Evolutionary conservation across 2,797 vertebrate species (phyloP), one percentile per base, ranked within the genome.

Genomic region (Silurus aristotelis): DNA sequence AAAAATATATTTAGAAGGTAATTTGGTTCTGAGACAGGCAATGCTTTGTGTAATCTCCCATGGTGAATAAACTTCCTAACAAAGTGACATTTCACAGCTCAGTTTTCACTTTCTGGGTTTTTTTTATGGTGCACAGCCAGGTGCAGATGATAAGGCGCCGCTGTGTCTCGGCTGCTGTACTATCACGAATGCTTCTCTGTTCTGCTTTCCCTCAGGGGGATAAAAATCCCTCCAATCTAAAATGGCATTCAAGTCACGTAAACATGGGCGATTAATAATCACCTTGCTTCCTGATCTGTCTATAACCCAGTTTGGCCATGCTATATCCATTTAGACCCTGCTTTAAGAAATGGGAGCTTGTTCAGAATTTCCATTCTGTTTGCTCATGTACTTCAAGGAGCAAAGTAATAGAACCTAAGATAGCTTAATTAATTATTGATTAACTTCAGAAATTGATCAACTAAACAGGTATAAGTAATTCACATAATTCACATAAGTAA

Each of bases 191-290:
- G 58, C 82, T 56, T 75, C 70, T 75, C 31, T 71, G 56, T 83
- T 83, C 82, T 83, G 58, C 71, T 83, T 80, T 55, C 27, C 68
- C 77, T 68, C 31, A 12, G 68, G 73, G 81, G 66, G 20, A 31
- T 9, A 83, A 25, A 77, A 58, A 25, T 3, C 2, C 17, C 58
- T 79, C 58, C 73, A 56, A 80, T 79, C 56, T 67, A 64, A 68
- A 55, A 48, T 46, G 68, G 52, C 63, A 78, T 88, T 87, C 87
- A 85, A 64, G 86, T 88, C 86, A 88, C 80, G 83, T 88, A 84
- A 86, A 85, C 70, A 84, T 25, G 82, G 83, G 72, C 48, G 63
- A 83, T 87, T 86, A 66, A 58, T 70, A 84, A 87, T 89, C 46
- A 14, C 68, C 77, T 70, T 82, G 43, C 80, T 52, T 76, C 78